phyloP scores from a whole-genome alignment of 2,113 vertebrate species.

The Notarius lentiginosus region DNA sequence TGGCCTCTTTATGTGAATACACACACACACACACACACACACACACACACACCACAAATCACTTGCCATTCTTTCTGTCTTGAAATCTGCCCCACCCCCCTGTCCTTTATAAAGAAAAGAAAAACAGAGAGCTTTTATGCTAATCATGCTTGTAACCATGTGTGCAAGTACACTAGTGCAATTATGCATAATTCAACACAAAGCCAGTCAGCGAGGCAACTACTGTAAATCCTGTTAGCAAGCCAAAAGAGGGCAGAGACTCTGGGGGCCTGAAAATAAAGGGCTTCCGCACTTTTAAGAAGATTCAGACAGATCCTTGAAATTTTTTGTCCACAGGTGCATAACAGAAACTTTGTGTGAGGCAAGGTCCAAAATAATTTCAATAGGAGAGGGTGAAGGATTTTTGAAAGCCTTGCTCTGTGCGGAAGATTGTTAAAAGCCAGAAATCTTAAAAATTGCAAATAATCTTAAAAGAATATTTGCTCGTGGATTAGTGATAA shows the following conservation, averaged over 20 bases:
- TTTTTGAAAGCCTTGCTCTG: neutral
- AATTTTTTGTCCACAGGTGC: slow-evolving; percentile 1
- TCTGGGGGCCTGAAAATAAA: slow-evolving; percentile 30
- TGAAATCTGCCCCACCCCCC: slow-evolving; percentile 39
- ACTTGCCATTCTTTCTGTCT: slow-evolving; percentile 53
- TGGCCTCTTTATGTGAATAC: slow-evolving; percentile 25
- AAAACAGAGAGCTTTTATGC: slow-evolving; percentile 69
- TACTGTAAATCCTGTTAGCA: slow-evolving; percentile 60
- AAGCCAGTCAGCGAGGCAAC: slow-evolving; percentile 50
- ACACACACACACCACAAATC: slow-evolving; percentile 51
- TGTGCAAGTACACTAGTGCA: slow-evolving; percentile 51
- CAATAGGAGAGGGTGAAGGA: neutral
- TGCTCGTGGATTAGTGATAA: neutral
- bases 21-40: slow-evolving; percentile 36
- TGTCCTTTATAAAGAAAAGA: slow-evolving; percentile 34
- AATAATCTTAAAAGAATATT: neutral
- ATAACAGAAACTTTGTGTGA: neutral
- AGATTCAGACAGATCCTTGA: slow-evolving; percentile 11
- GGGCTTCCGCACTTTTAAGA: neutral
- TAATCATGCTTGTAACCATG: slow-evolving; percentile 60
- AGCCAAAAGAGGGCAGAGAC: slow-evolving; percentile 16
- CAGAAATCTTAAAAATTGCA: neutral
- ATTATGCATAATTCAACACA: slow-evolving; percentile 67
- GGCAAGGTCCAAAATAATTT: neutral
- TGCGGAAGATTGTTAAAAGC: neutral